Evolutionary conservation across 2,888 invertebrate genomes (phyloP).

Genomic region (Pandemis heparana): DNA sequence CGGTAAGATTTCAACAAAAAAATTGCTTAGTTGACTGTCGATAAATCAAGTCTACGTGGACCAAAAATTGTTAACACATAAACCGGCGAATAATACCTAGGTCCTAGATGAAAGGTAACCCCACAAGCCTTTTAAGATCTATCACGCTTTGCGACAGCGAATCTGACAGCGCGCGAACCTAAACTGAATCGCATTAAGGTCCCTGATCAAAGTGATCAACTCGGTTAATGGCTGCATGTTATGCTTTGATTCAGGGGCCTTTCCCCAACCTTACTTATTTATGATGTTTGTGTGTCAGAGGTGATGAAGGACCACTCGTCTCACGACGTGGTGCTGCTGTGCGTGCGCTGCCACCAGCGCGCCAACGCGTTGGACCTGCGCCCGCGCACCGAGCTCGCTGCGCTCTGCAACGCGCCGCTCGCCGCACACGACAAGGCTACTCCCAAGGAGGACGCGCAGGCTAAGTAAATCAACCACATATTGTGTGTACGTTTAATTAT

Average conservation of each 20-base stretch:
- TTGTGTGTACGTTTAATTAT: not conserved
- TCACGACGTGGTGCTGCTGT: constrained; percentile 92
- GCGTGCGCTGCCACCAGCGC: constrained; percentile 89
- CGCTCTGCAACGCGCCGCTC: constrained; percentile 88
- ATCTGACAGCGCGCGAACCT: too few relatives aligned
- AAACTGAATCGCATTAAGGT: too few relatives aligned
- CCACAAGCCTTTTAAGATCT: too few relatives aligned
- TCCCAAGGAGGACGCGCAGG: constrained; percentile 65
- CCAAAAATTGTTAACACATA: too few relatives aligned
- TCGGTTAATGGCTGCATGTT: too few relatives aligned
- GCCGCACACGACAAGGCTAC: constrained; percentile 59
- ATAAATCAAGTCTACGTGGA: too few relatives aligned
- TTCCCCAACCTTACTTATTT: not conserved
- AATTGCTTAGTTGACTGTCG: too few relatives aligned
- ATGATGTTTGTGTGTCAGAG: constrained; percentile 61
- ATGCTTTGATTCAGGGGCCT: too few relatives aligned
- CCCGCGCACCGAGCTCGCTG: constrained; percentile 86
- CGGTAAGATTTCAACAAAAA: constrained; percentile 79
- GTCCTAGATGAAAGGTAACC: too few relatives aligned
- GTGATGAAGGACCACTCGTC: constrained; percentile 93
- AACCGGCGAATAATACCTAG: too few relatives aligned
- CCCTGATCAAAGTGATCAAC: too few relatives aligned
- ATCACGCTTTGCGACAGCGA: too few relatives aligned
- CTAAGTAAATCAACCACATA: constrained; percentile 55
- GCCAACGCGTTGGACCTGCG: constrained; percentile 88